A percentile compares a stretch with the other conserved stretches of the same genome.
Conservation (phyloP, 2,888 invertebrate species). For the Spodoptera picta region DNA sequence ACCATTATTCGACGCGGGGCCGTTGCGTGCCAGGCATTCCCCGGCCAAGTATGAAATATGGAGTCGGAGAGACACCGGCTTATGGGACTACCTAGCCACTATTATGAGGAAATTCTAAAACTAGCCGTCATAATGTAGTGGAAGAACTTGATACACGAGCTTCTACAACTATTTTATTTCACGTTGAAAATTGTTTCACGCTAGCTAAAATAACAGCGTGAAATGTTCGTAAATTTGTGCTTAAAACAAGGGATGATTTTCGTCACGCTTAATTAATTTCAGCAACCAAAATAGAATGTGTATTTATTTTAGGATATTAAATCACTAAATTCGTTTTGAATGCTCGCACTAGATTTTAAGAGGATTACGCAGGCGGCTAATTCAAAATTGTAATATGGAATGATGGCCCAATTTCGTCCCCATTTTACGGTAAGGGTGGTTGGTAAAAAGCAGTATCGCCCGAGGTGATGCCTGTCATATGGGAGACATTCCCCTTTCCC, state of each 20-base stretch:
- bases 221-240: slow-evolving; percentile 24
- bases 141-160: slow-evolving; percentile 37
- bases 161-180: slow-evolving; percentile 40
- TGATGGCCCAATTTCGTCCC: slow-evolving; percentile 72
- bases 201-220: slow-evolving; percentile 28
- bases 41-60: slow-evolving; percentile 76
- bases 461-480: slow-evolving; percentile 73
- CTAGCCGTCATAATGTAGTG: slow-evolving; percentile 47
- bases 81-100: slow-evolving; percentile 64
- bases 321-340: slow-evolving; percentile 23
- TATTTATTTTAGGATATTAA: slow-evolving; percentile 30
- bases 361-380: slow-evolving; percentile 47
- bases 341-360: slow-evolving; percentile 36
- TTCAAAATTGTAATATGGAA: slow-evolving; percentile 56
- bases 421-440: slow-evolving; percentile 64
- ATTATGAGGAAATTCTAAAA: slow-evolving; percentile 71
- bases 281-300: slow-evolving; percentile 17
- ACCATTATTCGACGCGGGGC: slow-evolving; percentile 72
- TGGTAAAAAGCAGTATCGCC: slow-evolving; percentile 73
- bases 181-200: slow-evolving; percentile 35
- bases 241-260: slow-evolving; percentile 32
- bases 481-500: slow-evolving; percentile 74
- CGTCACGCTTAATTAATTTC: slow-evolving; percentile 31
- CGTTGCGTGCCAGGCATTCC: slow-evolving; percentile 75
- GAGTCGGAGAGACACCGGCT: slow-evolving; percentile 64